Conservation (phyloP, 2,888 invertebrate genomes). For the Digitonthophagus gazella region DNA sequence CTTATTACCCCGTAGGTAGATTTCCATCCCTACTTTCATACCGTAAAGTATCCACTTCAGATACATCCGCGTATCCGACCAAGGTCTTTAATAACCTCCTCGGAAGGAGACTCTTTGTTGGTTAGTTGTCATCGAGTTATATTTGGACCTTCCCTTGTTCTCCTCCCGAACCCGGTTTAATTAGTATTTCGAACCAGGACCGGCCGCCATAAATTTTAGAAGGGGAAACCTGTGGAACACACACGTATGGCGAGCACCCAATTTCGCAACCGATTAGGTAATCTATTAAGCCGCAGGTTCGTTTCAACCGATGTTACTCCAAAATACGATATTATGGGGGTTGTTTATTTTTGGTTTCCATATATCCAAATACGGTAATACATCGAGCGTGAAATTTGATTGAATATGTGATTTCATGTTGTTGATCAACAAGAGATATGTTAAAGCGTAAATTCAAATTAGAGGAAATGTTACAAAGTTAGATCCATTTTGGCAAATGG, state of each 20-base stretch:
- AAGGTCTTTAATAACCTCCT: no score
- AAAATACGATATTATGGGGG: background rate
- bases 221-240: background rate
- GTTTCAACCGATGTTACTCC: background rate
- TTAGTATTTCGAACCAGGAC: background rate
- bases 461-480: no score
- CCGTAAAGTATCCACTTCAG: background rate
- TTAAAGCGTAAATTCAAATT: no score
- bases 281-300: background rate
- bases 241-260: background rate
- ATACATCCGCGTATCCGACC: background rate
- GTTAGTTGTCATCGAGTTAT: background rate
- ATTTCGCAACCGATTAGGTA: background rate
- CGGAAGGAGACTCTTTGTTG: background rate
- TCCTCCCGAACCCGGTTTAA: background rate
- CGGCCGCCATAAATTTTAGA: background rate
- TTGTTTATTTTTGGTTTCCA: background rate
- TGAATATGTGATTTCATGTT: no score
- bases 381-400: background rate
- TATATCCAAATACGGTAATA: background rate
- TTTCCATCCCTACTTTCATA: background rate
- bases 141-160: background rate
- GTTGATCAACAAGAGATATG: no score
- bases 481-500: background rate
- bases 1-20: background rate